Conservation (phyloP, 1,140 invertebrate genomes). For the Anadara kagoshimensis region DNA sequence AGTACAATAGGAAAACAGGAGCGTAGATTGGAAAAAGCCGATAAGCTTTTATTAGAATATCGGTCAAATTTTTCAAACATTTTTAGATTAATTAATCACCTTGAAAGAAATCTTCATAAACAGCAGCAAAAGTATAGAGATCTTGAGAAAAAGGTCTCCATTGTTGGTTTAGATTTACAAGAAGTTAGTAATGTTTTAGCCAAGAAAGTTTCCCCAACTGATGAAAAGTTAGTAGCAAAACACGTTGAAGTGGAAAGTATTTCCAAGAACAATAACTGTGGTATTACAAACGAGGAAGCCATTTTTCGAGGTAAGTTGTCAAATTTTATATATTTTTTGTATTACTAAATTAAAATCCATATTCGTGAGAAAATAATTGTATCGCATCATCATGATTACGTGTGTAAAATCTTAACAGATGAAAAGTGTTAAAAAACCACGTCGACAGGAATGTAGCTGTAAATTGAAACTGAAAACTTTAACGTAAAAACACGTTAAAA, state of each 20-base stretch:
- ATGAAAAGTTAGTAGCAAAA: constrained; percentile 34
- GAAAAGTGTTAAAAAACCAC: too few species aligned
- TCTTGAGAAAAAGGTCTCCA: constrained; percentile 66
- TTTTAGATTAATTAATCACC: constrained; percentile 58
- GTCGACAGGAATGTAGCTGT: too few species aligned
- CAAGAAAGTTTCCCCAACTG: constrained; percentile 42
- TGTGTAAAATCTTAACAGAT: too few species aligned
- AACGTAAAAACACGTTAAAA: too few species aligned
- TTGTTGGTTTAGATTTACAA: constrained; percentile 64
- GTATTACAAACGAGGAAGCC: constrained; percentile 31
- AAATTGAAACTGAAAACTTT: too few species aligned
- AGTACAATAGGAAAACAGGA: constrained; percentile 60
- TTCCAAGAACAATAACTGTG: constrained; percentile 47
- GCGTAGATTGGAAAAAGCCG: constrained; percentile 43
- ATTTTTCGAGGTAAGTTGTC: constrained; percentile 57
- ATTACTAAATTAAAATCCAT: background rate
- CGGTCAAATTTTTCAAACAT: constrained; percentile 59
- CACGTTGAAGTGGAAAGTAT: constrained; percentile 61
- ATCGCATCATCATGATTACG: too few species aligned
- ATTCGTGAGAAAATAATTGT: constrained; percentile 1
- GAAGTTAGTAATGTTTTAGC: constrained; percentile 67
- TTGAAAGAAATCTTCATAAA: constrained; percentile 53
- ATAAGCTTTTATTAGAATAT: constrained; percentile 50
- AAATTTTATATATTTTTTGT: background rate
- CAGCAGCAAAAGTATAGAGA: constrained; percentile 57